Base-by-base conservation (phyloP, 35 echinoderm and acorn worm species). In the Anneissia japonica region DNA sequence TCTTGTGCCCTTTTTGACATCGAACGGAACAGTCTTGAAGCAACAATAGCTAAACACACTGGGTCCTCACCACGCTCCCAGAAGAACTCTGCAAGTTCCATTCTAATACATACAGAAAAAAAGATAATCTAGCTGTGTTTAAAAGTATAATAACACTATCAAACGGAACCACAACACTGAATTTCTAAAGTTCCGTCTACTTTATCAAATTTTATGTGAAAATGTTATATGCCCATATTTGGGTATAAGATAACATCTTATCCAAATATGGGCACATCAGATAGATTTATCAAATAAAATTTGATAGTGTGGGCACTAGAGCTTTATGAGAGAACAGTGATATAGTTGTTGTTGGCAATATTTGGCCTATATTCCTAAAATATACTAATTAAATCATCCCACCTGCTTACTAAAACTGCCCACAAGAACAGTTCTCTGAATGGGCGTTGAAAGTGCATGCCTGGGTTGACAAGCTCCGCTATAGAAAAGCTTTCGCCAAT, bases 401-500 rank as follows among this genome's bases (percentile, higher is more conserved):
- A 94, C 92, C 92, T 90, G 79, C 84, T 75, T 72, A 86, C 84
- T 0, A 92, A 80, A 37, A 97, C 79, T 28, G 90, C 87, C 83
- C 80, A 89, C 26, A 97, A 37, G 33, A 97, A 97, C 7, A 97
- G 84, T 74, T 97, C 94, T 76, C 87, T 86, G 84, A 97, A 97
- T 13, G 94, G 94, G 3, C 92, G 72, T 43, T 82, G 46, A 84
- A 92, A 97, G 40, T 97, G 90, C 86, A 97, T 82, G 26, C 83
- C 94, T 19, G 90, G 90, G 55, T 92, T 97, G 40, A 90, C 87
- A 75, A 97, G 73, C 56, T 90, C 84, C 1, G 56, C 82, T 74
- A 92, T 77, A 19, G 55, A 76, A 32, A 94, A 85, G 31, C 46
- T 40, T 21, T 75, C 33, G 33, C 85, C 80, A 16, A 85, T 77